phyloP scores from a whole-genome alignment of 1,140 invertebrate genomes.

The Idris sp. region DNA sequence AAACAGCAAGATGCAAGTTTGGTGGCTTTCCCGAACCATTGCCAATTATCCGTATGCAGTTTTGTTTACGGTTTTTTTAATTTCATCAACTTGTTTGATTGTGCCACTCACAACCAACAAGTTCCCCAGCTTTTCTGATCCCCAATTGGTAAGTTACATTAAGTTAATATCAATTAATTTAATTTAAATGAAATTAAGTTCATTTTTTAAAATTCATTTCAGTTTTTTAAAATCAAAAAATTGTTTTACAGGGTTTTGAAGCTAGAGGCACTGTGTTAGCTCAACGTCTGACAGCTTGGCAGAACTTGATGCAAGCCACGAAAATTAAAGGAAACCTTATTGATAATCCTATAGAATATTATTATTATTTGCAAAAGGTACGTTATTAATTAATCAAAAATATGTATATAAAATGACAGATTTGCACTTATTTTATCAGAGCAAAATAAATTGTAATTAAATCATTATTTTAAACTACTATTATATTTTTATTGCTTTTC shows the following conservation, averaged over 20 bases:
- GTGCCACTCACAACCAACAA: slow-evolving; percentile 84
- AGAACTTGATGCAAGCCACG: slow-evolving; percentile 88
- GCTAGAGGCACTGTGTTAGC: slow-evolving; percentile 90
- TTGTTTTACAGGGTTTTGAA: slow-evolving; percentile 87
- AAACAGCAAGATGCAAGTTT: slow-evolving; percentile 66
- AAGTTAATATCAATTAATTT: too few relatives aligned
- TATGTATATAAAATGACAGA: neutral
- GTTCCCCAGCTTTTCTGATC: slow-evolving; percentile 88
- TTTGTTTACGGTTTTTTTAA: slow-evolving; percentile 82
- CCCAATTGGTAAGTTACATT: slow-evolving; percentile 79
- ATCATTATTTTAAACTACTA: too few relatives aligned
- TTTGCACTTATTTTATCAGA: too few relatives aligned
- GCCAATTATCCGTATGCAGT: slow-evolving; percentile 87
- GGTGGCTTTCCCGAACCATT: slow-evolving; percentile 82
- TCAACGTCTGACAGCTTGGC: slow-evolving; percentile 87
- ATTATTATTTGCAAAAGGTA: slow-evolving; percentile 69
- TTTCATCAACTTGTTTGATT: slow-evolving; percentile 84
- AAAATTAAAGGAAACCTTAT: slow-evolving; percentile 83
- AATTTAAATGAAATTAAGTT: neutral
- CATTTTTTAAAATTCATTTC: neutral
- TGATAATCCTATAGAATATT: slow-evolving; percentile 84
- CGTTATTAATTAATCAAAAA: neutral
- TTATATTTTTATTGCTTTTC: too few relatives aligned
- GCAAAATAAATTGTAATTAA: too few relatives aligned
- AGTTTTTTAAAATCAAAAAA: too few relatives aligned